These are phyloP conservation scores for Phytoseiulus persimilis DNA, from an alignment of 2,888 invertebrate genomes.

Conservation along the genomic window DNA sequence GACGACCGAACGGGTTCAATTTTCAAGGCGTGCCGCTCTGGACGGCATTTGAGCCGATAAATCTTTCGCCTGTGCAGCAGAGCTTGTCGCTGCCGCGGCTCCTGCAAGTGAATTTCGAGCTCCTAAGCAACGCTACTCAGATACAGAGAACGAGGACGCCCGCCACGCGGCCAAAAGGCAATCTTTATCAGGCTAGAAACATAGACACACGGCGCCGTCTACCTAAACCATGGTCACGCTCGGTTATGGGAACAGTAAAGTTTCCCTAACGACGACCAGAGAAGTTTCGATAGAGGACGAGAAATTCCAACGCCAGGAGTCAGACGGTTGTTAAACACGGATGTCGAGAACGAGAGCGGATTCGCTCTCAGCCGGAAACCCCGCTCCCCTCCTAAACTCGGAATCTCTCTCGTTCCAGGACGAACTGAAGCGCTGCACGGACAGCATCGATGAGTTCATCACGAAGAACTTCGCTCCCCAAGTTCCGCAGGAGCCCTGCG, in stretches of 20 bases:
- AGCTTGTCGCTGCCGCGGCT: neutral
- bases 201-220: neutral
- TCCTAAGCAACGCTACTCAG: neutral
- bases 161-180: neutral
- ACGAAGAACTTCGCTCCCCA: conserved; percentile 33
- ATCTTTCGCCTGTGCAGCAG: conserved; percentile 11
- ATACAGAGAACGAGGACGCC: neutral
- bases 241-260: neutral
- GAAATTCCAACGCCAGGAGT: too few species aligned
- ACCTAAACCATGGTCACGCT: neutral
- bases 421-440: conserved; percentile 7
- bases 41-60: conserved; percentile 9
- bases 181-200: neutral
- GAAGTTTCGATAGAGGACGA: too few species aligned
- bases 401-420: neutral
- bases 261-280: neutral
- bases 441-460: conserved; percentile 30
- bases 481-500: conserved; percentile 10
- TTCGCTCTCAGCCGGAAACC: too few species aligned
- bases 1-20: conserved; percentile 12
- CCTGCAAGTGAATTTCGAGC: neutral
- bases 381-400: too few species aligned
- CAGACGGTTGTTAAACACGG: too few species aligned
- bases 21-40: conserved; percentile 32
- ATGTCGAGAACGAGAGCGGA: too few species aligned